Evolutionary conservation across 1,140 invertebrate genomes (phyloP).

Genomic region (Drosophila tani): DNA sequence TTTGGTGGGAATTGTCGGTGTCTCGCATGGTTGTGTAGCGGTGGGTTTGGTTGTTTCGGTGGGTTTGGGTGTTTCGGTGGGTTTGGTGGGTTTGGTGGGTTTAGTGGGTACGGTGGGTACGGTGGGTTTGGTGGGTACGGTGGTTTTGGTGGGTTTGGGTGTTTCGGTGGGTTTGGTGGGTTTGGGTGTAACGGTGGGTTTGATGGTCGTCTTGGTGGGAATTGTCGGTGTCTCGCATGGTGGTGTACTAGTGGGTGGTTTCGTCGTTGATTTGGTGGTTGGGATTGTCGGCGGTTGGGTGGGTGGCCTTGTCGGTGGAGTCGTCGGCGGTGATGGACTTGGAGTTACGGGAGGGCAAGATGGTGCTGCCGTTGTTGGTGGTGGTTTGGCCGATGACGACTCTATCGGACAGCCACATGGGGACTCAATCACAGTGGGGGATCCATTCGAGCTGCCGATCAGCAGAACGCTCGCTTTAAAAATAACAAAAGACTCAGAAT

Average conservation of each 20-base stretch:
- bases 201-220: neutral
- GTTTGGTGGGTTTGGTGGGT: too few species aligned
- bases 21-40: too few species aligned
- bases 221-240: neutral
- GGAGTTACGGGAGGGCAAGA: neutral
- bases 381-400: too few species aligned
- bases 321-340: neutral
- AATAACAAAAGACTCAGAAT: neutral
- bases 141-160: neutral
- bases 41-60: neutral
- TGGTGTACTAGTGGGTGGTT: neutral
- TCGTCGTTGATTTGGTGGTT: too few species aligned
- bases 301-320: neutral
- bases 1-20: too few species aligned
- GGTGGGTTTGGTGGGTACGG: neutral
- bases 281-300: neutral
- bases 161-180: neutral
- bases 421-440: neutral
- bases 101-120: too few species aligned
- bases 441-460: conserved; percentile 4
- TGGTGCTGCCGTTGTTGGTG: neutral
- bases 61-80: neutral
- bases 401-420: neutral
- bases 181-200: neutral
- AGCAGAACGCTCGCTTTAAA: conserved; percentile 13